Base-by-base conservation (phyloP, 2,888 invertebrate genomes). In the Chromoteleia sp. region DNA sequence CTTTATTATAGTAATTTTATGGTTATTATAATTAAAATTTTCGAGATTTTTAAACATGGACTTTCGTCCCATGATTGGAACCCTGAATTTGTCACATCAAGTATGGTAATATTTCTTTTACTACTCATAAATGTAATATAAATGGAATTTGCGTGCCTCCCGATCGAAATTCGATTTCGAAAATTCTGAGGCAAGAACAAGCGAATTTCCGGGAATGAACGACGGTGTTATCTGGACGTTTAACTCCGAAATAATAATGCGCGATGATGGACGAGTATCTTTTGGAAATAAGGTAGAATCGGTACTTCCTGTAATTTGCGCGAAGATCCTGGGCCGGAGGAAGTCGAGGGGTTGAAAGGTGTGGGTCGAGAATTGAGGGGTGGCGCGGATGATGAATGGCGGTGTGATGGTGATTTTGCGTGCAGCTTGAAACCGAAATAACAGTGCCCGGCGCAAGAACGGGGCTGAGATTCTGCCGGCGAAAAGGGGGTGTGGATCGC, bases 381-480 rank as follows among this genome's bases (percentile, higher is more conserved):
- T 85, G 85, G 84, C 86, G 83, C 81, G 89, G 89, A 91, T 91
- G 91, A 91, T 91, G 91, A 91, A 91, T 91, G 89, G 88, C 84
- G 86, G 86, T 88, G 88, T 88, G 89, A 91, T 91, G 91, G 90
- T 88, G 85, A 86, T 89, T 91, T 91, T 89, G 91, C 91, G 91
- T 91, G 91, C 87, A 82, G 85, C 63, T 67, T 61, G 70, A 71
- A 85, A 86, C 84, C 85, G 83, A 87, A 87, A 86, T 85, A 80
- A 74, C 77, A 80, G 74, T 82, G 71, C 70, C 43, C 54, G 8
- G 61, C n/a, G n/a, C n/a, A n/a, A 10, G 29, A 39, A 41, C 61
- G 52, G 52, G 68, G 65, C 71, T 43, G 80, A 39, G 74, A 68
- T 41, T 76, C 54, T 43, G 59, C 59, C 36, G 25, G 43, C 19